Evolutionary conservation across 2,113 vertebrate species (phyloP), one percentile per base, ranked within the genome.

Genomic region (Alces alces): DNA sequence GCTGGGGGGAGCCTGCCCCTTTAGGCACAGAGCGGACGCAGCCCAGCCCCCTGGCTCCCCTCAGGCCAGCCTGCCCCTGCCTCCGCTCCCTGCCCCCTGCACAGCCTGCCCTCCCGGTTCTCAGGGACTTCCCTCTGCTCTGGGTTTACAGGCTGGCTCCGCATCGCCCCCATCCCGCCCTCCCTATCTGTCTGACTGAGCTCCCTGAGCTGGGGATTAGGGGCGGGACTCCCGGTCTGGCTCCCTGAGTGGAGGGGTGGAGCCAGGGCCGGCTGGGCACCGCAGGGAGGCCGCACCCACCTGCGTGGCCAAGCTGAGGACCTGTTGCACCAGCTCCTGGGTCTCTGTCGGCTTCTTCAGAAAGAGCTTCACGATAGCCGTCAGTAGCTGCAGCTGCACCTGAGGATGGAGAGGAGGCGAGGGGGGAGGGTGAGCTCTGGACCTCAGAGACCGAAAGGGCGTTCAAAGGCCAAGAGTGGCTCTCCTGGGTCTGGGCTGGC

Each of bases 311-410:
- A 99, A 97, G 97, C 99, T 99, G 52, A 99, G 99, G 93, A 99
- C 99, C 98, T 99, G 99, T 98, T 99, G 99, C 83, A 99, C 99
- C 61, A 99, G 96, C 98, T 99, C 99, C 98, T 99, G 99, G 0
- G 99, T 99, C 98, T 99, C 99, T 0, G 99, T 99, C 4, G 99
- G 99, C 97, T 99, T 99, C 98, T 99, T 99, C 97, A 99, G 99
- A 96, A 99, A 99, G 89, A 99, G 99, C 98, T 99, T 99, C 96
- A 99, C 99, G 0, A 99, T 99, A 61, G 99, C 99, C 0, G 99
- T 99, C 97, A 99, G 99, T 54, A 99, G 98, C 98, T 99, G 99
- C 85, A 99, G 98, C 98, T 99, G 99, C 6, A 99, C 99, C 99
- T 99, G 93, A 1, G 16, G 54, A 60, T 28, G 43, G 61, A 61